phyloP scores from a whole-genome alignment of 2,797 vertebrate genomes.

The Oryzias dopingdopingensis region DNA sequence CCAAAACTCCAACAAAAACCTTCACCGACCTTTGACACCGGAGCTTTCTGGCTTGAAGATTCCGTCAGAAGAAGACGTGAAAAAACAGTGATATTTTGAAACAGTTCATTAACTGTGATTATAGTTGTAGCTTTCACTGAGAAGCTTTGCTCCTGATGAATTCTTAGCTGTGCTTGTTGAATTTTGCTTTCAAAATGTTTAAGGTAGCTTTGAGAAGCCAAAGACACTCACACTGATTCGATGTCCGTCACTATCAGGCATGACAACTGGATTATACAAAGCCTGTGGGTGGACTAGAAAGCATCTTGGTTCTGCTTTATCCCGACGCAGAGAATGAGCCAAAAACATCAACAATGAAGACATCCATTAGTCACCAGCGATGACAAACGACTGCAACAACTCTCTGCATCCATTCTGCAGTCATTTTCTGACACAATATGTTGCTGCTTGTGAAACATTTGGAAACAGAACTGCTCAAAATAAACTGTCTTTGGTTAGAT shows the following conservation, averaged over 20 bases:
- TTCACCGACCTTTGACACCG: too few species aligned
- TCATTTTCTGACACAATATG: conserved; percentile 1
- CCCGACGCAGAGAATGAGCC: conserved; percentile 14
- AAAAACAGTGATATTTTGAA: neutral
- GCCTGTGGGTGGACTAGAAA: conserved; percentile 7
- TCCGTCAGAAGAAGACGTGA: too few species aligned
- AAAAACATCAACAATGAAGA: conserved; percentile 21
- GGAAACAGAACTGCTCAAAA: neutral
- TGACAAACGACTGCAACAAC: conserved; percentile 16
- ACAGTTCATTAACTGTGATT: neutral
- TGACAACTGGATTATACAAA: conserved; percentile 15
- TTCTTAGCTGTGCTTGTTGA: neutral
- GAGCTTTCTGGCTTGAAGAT: too few species aligned
- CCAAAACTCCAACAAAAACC: too few species aligned
- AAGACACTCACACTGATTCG: neutral
- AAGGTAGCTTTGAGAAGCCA: neutral
- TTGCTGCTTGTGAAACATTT: neutral
- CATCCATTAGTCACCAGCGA: conserved; percentile 19
- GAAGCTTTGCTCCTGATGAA: too few species aligned
- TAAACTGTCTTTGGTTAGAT: neutral
- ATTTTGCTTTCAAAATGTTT: neutral
- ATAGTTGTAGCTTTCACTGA: too few species aligned
- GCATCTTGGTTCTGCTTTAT: conserved; percentile 3
- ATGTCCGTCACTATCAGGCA: conserved; percentile 3
- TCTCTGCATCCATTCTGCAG: conserved; percentile 7